These are phyloP conservation scores for Pelobates fuscus DNA, from an alignment of 2,113 vertebrate species.

Conservation along the genomic window DNA sequence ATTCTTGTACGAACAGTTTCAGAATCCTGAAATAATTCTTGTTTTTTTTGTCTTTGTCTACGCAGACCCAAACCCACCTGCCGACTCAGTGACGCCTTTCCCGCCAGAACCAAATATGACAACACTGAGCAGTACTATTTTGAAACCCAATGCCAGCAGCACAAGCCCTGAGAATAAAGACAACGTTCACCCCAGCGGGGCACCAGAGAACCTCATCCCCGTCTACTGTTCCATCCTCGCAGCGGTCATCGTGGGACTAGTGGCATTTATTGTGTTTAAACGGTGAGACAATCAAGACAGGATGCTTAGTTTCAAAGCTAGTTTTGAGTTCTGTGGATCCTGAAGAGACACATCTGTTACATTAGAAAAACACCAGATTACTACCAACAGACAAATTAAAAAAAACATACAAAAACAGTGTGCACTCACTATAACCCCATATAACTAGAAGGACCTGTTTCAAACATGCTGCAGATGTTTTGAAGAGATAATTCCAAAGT, in stretches of 20 bases:
- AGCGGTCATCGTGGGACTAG: slow-evolving; percentile 87
- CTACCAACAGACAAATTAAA: too few relatives aligned
- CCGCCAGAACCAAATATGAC: background rate
- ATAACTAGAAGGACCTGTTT: too few relatives aligned
- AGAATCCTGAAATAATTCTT: background rate
- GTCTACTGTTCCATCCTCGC: slow-evolving; percentile 98
- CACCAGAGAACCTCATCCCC: slow-evolving; percentile 90
- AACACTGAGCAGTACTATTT: slow-evolving; percentile 47
- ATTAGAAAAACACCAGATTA: background rate
- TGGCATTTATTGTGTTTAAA: slow-evolving; percentile 92
- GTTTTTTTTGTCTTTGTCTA: background rate
- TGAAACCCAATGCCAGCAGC: slow-evolving; percentile 63
- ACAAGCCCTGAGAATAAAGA: slow-evolving; percentile 81
- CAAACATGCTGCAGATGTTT: too few relatives aligned
- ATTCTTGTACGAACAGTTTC: too few relatives aligned
- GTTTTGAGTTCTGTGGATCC: too few relatives aligned
- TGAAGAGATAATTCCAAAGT: too few relatives aligned
- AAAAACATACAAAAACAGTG: too few relatives aligned
- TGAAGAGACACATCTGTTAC: background rate
- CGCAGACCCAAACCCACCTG: slow-evolving; percentile 20
- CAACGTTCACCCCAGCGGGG: slow-evolving; percentile 75
- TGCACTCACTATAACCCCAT: too few relatives aligned
- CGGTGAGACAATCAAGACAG: slow-evolving; percentile 70
- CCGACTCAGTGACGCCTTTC: background rate
- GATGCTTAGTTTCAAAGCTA: too few relatives aligned